These are phyloP conservation scores for Larimichthys polyactis DNA, from an alignment of 2,113 vertebrate genomes.

Conservation along the genomic window DNA sequence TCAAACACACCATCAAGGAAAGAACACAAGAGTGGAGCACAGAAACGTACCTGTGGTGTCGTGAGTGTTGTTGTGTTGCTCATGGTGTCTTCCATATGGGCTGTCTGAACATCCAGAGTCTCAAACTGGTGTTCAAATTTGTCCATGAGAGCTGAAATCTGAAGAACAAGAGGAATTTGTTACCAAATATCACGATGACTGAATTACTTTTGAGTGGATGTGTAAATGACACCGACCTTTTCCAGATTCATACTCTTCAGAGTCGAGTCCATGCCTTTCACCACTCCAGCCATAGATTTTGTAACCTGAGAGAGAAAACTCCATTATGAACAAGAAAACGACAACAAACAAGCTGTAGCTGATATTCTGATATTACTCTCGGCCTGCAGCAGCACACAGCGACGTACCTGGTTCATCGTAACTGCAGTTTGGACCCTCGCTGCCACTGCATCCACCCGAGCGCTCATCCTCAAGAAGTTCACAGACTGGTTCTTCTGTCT, in stretches of 20 bases:
- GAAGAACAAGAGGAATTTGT: neutral
- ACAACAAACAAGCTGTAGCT: conserved; percentile 8
- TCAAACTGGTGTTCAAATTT: conserved; percentile 98
- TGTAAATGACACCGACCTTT: conserved; percentile 84
- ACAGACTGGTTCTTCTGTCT: conserved; percentile 98
- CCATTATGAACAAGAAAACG: neutral
- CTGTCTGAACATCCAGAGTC: conserved; percentile 94
- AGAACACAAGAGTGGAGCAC: neutral
- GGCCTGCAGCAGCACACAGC: neutral
- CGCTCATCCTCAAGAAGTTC: conserved; percentile 97
- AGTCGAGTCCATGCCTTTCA: conserved; percentile 95
- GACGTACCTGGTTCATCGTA: conserved; percentile 95
- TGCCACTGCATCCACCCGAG: conserved; percentile 95
- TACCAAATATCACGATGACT: neutral
- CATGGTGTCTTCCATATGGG: conserved; percentile 98
- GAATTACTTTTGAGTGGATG: neutral
- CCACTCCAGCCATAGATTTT: conserved; percentile 97
- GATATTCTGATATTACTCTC: neutral
- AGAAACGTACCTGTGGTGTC: conserved; percentile 89
- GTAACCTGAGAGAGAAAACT: conserved; percentile 87
- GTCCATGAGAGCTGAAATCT: conserved; percentile 95
- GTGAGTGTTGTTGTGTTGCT: conserved; percentile 96
- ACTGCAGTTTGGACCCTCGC: conserved; percentile 96
- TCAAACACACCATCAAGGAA: neutral
- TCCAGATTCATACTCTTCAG: conserved; percentile 97